A percentile compares a stretch with the other conserved stretches of the same genome.
These are phyloP conservation scores for Amiota mariae DNA, from an alignment of 2,888 invertebrate species.

Conservation along the genomic window DNA sequence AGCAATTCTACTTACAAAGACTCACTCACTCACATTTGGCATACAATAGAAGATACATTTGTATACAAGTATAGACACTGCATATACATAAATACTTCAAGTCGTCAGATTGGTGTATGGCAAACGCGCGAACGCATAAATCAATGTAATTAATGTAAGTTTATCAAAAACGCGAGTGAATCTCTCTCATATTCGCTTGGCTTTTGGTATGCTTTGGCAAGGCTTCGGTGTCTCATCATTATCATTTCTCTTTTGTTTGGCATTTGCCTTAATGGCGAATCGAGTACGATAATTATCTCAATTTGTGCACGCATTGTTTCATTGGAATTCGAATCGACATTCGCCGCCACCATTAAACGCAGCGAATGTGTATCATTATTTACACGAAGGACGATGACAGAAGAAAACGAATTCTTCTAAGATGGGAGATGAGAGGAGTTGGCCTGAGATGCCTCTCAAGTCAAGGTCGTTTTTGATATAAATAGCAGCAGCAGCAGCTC, in stretches of 20 bases:
- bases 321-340: not conserved
- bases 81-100: slow-evolving; percentile 20
- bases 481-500: not conserved
- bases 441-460: slow-evolving; percentile 11
- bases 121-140: slow-evolving; percentile 55
- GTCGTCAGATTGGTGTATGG: slow-evolving; percentile 1
- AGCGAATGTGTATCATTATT: slow-evolving; percentile 47
- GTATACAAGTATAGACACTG: slow-evolving; percentile 5
- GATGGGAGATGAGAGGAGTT: not conserved
- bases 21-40: not conserved
- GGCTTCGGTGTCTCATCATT: slow-evolving; percentile 17
- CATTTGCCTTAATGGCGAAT: slow-evolving; percentile 51
- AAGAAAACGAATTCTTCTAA: not conserved
- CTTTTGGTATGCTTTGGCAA: no score
- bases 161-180: slow-evolving; percentile 13
- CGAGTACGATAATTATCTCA: slow-evolving; percentile 58
- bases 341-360: slow-evolving; percentile 15
- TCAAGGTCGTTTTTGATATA: slow-evolving; percentile 1
- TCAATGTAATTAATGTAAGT: no score
- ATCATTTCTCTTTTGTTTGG: slow-evolving; percentile 29
- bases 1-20: not conserved
- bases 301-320: slow-evolving; percentile 45
- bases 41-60: slow-evolving; percentile 7
- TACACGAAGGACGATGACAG: slow-evolving; percentile 39
- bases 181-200: not conserved